Evolutionary conservation across 2,888 invertebrate species (phyloP).

Genomic region (Brenthis ino): DNA sequence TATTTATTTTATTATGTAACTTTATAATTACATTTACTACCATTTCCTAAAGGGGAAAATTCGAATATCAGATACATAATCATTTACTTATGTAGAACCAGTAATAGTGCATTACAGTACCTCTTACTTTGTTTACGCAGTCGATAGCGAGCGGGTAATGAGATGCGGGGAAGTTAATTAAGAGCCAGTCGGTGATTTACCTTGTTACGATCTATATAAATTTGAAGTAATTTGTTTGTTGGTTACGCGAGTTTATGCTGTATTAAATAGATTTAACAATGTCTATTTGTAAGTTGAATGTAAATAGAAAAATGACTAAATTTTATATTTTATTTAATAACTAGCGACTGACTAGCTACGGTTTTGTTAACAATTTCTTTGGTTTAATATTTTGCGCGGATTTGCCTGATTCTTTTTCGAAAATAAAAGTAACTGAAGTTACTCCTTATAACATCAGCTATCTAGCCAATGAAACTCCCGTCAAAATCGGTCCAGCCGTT

Average conservation of each 20-base stretch:
- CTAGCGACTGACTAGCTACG: too few relatives aligned
- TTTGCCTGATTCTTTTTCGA: too few relatives aligned
- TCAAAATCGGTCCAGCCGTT: too few relatives aligned
- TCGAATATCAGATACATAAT: not conserved
- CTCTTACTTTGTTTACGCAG: slow-evolving; percentile 20
- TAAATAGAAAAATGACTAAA: not conserved
- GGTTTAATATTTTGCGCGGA: too few relatives aligned
- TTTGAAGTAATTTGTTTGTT: slow-evolving; percentile 23
- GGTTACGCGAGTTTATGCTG: slow-evolving; percentile 10
- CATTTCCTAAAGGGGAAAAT: slow-evolving; percentile 1
- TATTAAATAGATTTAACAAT: not conserved
- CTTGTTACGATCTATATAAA: slow-evolving; percentile 32
- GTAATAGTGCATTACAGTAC: slow-evolving; percentile 6
- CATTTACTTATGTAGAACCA: slow-evolving; percentile 14
- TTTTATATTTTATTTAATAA: too few relatives aligned
- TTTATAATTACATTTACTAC: slow-evolving; percentile 5
- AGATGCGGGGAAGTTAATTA: slow-evolving; percentile 46
- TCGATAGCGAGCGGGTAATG: slow-evolving; percentile 44
- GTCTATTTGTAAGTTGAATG: not conserved
- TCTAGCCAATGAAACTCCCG: too few relatives aligned
- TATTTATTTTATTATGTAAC: not conserved
- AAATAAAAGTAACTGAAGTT: too few relatives aligned
- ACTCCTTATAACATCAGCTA: too few relatives aligned
- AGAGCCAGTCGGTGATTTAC: slow-evolving; percentile 30
- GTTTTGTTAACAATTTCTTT: too few relatives aligned